Conservation (phyloP, 2,888 invertebrate species). For the Aphidius colemani region DNA sequence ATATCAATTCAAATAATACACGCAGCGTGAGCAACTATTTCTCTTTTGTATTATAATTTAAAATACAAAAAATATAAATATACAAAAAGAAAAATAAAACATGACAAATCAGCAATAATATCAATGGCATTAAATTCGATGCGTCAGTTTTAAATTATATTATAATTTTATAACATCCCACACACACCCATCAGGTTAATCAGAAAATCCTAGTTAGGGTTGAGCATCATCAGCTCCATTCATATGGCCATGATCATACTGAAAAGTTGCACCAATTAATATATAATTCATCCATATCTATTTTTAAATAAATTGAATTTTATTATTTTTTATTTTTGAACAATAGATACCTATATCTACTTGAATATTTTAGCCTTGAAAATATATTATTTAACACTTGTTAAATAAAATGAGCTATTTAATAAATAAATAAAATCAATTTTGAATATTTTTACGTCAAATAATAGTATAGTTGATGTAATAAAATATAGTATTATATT, state of each 20-base stretch:
- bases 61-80: background rate
- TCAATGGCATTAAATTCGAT: background rate
- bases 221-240: conserved; percentile 15
- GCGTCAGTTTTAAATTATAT: background rate
- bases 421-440: background rate
- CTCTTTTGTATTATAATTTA: too few species aligned
- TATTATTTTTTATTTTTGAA: too few species aligned
- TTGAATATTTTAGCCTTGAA: background rate
- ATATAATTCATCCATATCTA: conserved; percentile 24
- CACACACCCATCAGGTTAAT: too few species aligned
- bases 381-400: background rate
- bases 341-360: conserved; percentile 32
- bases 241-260: conserved; percentile 40
- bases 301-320: too few species aligned
- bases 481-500: too few species aligned
- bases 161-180: too few species aligned
- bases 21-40: too few species aligned
- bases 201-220: background rate
- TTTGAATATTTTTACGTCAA: background rate
- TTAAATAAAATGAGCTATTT: background rate
- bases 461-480: too few species aligned
- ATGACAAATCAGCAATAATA: background rate
- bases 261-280: conserved; percentile 50
- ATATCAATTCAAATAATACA: background rate
- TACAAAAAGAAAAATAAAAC: background rate